Percentiles rank a stretch among this genome's conserved stretches.
These are phyloP conservation scores for Drymodes brunneopygia DNA, from an alignment of 2,113 vertebrate genomes.

Conservation along the genomic window DNA sequence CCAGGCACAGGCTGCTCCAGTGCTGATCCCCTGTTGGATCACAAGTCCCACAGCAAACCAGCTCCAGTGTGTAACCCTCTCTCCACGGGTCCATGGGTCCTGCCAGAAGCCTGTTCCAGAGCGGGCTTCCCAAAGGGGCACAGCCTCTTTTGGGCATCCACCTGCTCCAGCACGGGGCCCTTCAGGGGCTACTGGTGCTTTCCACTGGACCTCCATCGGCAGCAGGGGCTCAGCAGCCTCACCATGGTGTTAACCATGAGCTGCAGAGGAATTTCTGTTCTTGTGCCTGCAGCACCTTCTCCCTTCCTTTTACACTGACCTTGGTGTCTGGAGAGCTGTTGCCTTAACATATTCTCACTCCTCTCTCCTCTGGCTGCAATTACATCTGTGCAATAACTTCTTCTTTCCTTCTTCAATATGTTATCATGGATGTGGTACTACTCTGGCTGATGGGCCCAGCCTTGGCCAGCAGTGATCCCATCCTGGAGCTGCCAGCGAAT, in stretches of 20 bases:
- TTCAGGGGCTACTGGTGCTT: background rate
- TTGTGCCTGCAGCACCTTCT: rapidly evolving
- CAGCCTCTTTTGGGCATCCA: background rate
- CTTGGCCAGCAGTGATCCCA: background rate
- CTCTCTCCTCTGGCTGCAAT: background rate
- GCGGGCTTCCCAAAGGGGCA: background rate
- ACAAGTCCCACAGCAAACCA: background rate
- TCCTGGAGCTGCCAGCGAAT: background rate
- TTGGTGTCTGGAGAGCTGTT: background rate
- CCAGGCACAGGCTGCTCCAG: background rate
- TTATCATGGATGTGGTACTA: no score
- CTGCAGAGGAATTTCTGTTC: background rate
- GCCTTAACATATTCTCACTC: background rate
- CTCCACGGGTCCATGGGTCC: background rate
- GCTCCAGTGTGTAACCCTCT: background rate
- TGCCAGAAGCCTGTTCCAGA: background rate
- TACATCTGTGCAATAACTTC: no score
- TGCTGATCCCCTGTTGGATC: no score
- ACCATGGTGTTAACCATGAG: rapidly evolving
- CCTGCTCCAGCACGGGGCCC: background rate
- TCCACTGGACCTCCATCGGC: rapidly evolving
- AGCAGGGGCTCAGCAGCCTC: background rate
- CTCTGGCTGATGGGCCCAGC: background rate
- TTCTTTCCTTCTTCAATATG: background rate
- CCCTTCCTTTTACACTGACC: background rate